These are phyloP conservation scores for Aphidoletes aphidimyza DNA, from an alignment of 2,888 invertebrate species.

Conservation along the genomic window DNA sequence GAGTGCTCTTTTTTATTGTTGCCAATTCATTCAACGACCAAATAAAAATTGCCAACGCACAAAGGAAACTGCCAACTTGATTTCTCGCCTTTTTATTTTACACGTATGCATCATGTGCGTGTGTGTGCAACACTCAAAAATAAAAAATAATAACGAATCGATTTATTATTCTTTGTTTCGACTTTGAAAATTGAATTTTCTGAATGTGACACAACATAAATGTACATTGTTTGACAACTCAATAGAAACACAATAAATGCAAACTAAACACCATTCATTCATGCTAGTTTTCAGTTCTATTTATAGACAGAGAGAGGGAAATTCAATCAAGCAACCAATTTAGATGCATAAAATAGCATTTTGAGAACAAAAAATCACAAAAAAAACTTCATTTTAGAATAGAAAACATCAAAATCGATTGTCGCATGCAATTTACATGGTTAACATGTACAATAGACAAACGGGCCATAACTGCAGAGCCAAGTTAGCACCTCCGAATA, in stretches of 20 bases:
- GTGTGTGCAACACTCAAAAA: neutral
- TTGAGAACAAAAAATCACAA: neutral
- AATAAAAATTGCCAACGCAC: neutral
- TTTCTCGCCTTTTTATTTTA: slow-evolving; percentile 14
- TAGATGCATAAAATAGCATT: neutral
- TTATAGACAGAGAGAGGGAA: neutral
- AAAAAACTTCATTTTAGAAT: too few species aligned
- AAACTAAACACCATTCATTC: slow-evolving; percentile 12
- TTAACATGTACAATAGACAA: too few species aligned
- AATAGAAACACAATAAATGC: neutral
- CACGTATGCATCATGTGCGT: neutral
- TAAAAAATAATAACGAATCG: neutral
- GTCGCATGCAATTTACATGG: too few species aligned
- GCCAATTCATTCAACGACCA: neutral
- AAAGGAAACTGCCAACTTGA: slow-evolving; percentile 16
- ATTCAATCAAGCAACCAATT: slow-evolving; percentile 15
- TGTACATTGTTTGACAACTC: slow-evolving; percentile 26
- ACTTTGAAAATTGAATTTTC: slow-evolving; percentile 45
- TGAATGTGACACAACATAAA: slow-evolving; percentile 44
- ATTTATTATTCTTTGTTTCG: slow-evolving; percentile 31
- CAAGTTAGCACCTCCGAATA: too few species aligned
- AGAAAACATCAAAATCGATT: neutral
- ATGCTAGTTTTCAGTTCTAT: neutral
- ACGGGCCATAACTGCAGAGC: too few species aligned
- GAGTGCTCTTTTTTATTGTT: neutral